Base-by-base conservation (phyloP, 2,797 vertebrate species). In the Acanthurus leucopareius region DNA sequence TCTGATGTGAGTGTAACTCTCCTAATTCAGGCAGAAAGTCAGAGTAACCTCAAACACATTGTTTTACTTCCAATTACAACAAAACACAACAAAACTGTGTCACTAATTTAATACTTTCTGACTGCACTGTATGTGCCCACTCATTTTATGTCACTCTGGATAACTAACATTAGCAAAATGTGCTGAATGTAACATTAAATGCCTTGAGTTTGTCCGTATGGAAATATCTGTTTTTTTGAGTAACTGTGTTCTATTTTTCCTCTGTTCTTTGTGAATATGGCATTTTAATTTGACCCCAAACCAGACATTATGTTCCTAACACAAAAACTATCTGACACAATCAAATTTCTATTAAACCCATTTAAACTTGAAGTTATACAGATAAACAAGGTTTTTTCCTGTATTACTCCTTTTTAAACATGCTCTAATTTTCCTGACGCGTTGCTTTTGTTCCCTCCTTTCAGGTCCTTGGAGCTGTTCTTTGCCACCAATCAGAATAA, bases 401-500 rank as follows among this genome's bases (percentile, higher is more conserved):
- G 6, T 42, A 42, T 9, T 42, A 42, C 10, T 9, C 10, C 2
- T 42, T 10, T 42, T 42, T 42, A 20, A 52, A 52, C n/a, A 52
- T 20, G 25, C 10, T 56, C 28, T 74, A 51, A 51, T 72, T 75
- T 85, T 67, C 1, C 52, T 77, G 67, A 83, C 22, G 69, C 53
- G 62, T 79, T 60, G n/a, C 4, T 53, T 48, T 28, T 47, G 28
- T 32, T 4, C n/a, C 16, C 15, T 22, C 38, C 22, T 38, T 45
- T 20, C 90, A 99, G 98, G 91, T 98, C 97, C 35, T 87, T 99
- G 95, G 98, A 99, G 91, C 86, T 99, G 62, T 99, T 99, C 94
- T 99, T 99, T 83, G 97, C 97, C 81, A 97, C 96, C 58, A 98
- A 95, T 82, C 97, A 97, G 88, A 98, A 97, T 87, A 98, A 93